Evolutionary conservation across 2,797 vertebrate genomes (phyloP), one percentile per base, ranked within the genome.

Genomic region (Lemur catta): DNA sequence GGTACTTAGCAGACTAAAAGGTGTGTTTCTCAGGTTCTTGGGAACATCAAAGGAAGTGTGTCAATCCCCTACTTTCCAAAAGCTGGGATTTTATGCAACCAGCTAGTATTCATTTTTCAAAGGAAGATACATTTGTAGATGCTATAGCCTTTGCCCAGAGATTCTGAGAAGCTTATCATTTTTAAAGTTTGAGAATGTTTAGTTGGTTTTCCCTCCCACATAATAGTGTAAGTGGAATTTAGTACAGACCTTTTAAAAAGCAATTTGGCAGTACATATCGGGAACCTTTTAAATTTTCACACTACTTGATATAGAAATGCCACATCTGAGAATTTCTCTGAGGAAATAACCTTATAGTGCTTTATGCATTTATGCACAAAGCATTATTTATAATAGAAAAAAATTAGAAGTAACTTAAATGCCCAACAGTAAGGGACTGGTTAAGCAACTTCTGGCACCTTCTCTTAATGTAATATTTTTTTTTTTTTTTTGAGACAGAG

Each of bases 341-440:
- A 93, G 71, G 67, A 89, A 93, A 91, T 80, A 91, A 72, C 7
- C 2, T 84, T 84, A 91, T 38, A 91, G 30, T 81, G 43, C 46
- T 88, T 96, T 91, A 52, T n/a, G 61, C 65, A 87, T 71, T 92
- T 90, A 89, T 90, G 38, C 14, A 65, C 82, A 94, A 94, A 80
- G 22, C 33, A 89, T 89, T 89, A 80, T 63, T 93, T 93, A 82
- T 86, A 86, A 71, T 26, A 86, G 80, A 7, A 89, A 93, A 84
- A 76, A 82, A 86, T 80, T 63, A 89, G 35, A 69, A 86, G 74
- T 92, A 91, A 91, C 15, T 79, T 96, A 80, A 76, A 81, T 84
- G 24, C 43, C 14, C n/a, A 85, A 85, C 41, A 81, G 46, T 76
- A 93, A 91, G 59, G 48, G 10, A 57, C 46, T 72, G 30, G 61